A percentile compares a stretch with the other conserved stretches of the same genome.
phyloP scores from a whole-genome alignment of 2,113 vertebrate species.

The Chiloscyllium plagiosum region DNA sequence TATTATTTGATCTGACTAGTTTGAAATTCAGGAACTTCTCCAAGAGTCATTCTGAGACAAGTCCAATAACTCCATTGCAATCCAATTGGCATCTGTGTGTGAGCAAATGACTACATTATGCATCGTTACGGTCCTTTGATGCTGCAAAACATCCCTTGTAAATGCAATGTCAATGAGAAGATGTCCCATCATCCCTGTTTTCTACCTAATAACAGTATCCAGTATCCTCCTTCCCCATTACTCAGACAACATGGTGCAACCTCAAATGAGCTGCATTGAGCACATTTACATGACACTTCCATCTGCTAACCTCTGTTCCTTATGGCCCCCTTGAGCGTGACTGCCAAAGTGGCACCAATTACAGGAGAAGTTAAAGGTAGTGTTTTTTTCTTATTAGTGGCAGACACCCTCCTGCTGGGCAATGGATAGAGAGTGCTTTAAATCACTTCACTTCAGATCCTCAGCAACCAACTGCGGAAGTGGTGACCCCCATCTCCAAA shows the following conservation, averaged over 20 bases:
- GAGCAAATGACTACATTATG: not conserved
- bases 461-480: not conserved
- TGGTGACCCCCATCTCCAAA: not conserved
- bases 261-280: not conserved
- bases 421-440: not conserved
- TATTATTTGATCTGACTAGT: not conserved
- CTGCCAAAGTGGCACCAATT: slow-evolving; percentile 3
- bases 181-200: not conserved
- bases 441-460: not conserved
- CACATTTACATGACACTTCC: not conserved
- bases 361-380: not conserved
- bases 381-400: not conserved
- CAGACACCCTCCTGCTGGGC: not conserved
- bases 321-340: not conserved
- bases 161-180: not conserved
- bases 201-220: not conserved
- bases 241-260: not conserved
- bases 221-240: not conserved
- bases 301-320: not conserved
- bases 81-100: not conserved
- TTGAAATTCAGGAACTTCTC: not conserved
- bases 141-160: not conserved
- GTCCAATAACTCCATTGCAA: not conserved
- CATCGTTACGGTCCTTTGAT: too few relatives aligned
- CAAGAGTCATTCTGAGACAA: not conserved